Base-by-base conservation (phyloP, 2,888 invertebrate genomes). In the Tachystola acroxantha region DNA sequence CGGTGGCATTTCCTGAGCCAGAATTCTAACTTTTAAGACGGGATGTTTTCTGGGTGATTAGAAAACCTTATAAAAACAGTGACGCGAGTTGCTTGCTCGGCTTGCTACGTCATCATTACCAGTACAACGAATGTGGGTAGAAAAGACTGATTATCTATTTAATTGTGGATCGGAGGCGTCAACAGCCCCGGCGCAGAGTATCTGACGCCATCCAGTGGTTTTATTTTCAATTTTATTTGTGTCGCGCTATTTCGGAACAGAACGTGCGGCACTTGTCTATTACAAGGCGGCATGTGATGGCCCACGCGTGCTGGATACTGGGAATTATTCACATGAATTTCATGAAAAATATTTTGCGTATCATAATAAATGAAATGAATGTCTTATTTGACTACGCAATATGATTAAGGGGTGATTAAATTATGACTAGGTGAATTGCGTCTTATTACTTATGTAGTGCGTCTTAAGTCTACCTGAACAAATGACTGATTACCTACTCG, bases 191-290 rank as follows among this genome's bases (percentile, higher is more conserved):
- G 55, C 68, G 63, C 64, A 47, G 64, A 71, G 78, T 77, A 79
- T 81, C 78, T 79, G 69, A 77, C 75, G 82, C 73, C 71, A 76
- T 80, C 69, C 72, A 74, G 69, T 73, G 61, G 78, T 78, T 84
- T 85, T 85, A 84, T 86, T 86, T 84, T 80, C 63, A 70, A 80
- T 81, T 86, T 85, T 85, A 86, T 86, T 85, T 82, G 79, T 82
- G 86, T 84, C 84, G 84, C 66, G 80, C 86, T 86, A 85, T 86
- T 85, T 86, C 57, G 56, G 84, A 80, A 62, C 71, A 61, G 72
- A 76, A 74, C 76, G 71, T 69, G 76, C 74, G 75, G 74, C 78
- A 81, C 80, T 81, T 80, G 78, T 79, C 75, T 73, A 72, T 69
- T 79, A 71, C 75, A 76, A 66, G 62, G 70, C 59, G 62, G 59